A percentile compares a stretch with the other conserved stretches of the same genome.
phyloP scores from a whole-genome alignment of 2,888 invertebrate species.

The Lissonota sp. region DNA sequence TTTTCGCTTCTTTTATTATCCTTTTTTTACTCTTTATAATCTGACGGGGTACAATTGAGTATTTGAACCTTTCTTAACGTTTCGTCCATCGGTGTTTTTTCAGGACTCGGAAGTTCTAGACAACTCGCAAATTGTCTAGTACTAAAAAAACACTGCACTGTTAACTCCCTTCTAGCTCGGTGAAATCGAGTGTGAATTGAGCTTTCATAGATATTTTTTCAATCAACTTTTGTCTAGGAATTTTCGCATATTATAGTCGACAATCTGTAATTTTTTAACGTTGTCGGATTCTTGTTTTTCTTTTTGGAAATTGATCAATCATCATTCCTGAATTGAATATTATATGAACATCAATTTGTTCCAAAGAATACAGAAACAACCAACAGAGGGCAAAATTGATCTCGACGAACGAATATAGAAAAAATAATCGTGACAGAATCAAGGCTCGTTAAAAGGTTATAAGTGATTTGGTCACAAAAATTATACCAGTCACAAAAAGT shows the following conservation, averaged over 20 bases:
- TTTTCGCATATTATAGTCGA: too few relatives aligned
- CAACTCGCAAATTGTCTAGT: too few relatives aligned
- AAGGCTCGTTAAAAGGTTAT: constrained; percentile 29
- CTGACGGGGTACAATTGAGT: not conserved
- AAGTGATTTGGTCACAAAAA: constrained; percentile 14
- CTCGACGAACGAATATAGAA: constrained; percentile 1
- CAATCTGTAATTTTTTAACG: too few relatives aligned
- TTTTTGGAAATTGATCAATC: not conserved
- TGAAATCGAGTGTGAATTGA: too few relatives aligned
- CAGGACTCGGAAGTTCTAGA: too few relatives aligned
- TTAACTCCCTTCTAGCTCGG: too few relatives aligned
- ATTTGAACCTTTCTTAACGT: constrained; percentile 17
- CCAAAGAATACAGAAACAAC: constrained; percentile 64
- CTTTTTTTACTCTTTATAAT: constrained; percentile 48
- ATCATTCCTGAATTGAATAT: not conserved
- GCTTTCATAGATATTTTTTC: too few relatives aligned
- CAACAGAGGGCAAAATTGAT: not conserved
- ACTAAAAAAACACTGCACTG: too few relatives aligned
- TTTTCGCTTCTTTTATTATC: constrained; percentile 56
- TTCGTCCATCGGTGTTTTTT: constrained; percentile 11
- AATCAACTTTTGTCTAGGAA: too few relatives aligned
- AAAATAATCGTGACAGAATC: not conserved
- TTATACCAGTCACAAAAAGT: constrained; percentile 10
- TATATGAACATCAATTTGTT: not conserved
- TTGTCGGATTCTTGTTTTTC: not conserved